Percentiles rank a stretch among this genome's conserved stretches.
Conservation (phyloP, 1,140 invertebrate species). For the Zaprionus africanus region DNA sequence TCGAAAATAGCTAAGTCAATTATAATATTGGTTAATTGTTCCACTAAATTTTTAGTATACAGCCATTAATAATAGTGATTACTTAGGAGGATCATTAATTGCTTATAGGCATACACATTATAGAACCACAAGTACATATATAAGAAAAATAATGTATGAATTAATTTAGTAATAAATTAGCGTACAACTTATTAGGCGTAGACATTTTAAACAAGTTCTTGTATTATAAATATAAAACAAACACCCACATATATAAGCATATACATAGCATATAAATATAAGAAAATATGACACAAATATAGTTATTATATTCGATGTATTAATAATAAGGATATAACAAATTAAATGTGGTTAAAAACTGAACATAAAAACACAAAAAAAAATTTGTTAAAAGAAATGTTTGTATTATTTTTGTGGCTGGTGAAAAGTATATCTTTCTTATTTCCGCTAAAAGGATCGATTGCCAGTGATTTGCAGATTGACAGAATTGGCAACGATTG, state of each 20-base stretch:
- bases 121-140: neutral
- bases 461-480: too few species aligned
- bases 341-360: slow-evolving; percentile 25
- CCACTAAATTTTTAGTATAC: slow-evolving; percentile 36
- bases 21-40: slow-evolving; percentile 47
- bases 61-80: slow-evolving; percentile 18
- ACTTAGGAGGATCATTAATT: slow-evolving; percentile 18
- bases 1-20: slow-evolving; percentile 17
- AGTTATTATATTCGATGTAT: slow-evolving; percentile 26
- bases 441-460: too few species aligned
- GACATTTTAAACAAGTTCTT: neutral
- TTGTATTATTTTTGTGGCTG: neutral
- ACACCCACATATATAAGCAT: slow-evolving; percentile 10
- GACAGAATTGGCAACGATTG: too few species aligned
- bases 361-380: neutral
- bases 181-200: neutral
- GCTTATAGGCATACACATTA: neutral
- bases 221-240: slow-evolving; percentile 12
- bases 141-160: neutral
- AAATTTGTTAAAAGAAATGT: neutral
- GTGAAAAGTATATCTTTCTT: neutral
- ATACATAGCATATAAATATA: neutral
- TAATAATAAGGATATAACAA: slow-evolving; percentile 13
- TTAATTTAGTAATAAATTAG: neutral
- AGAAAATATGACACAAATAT: slow-evolving; percentile 9